phyloP scores from a whole-genome alignment of 37 sponge, comb jelly and placozoan genomes.

The Bolinopsis microptera region DNA sequence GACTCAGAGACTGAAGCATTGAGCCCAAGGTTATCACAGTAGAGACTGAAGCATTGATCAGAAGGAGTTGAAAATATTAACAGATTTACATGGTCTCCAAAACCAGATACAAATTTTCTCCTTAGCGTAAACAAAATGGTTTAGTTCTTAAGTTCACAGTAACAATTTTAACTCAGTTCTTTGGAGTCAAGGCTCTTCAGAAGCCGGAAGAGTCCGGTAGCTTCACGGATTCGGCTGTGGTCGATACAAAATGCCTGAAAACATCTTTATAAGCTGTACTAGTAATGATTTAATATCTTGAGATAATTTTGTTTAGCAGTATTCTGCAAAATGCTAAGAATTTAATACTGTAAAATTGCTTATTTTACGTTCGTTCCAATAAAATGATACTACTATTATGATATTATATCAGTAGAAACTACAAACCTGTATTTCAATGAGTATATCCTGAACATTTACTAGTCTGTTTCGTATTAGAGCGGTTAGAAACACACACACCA shows the following conservation, averaged over 20 bases:
- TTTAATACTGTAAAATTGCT: no score
- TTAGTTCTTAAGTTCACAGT: conserved; percentile 28
- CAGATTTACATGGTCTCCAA: background rate
- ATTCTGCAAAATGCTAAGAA: background rate
- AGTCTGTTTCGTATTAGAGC: conserved; percentile 89
- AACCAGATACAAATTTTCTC: background rate
- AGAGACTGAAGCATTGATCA: background rate
- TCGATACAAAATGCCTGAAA: conserved; percentile 63
- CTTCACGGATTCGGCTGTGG: conserved; percentile 53
- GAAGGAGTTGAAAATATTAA: conserved; percentile 28
- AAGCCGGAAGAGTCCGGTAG: conserved; percentile 51
- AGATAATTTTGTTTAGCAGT: background rate
- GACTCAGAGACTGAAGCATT: no score
- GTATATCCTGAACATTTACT: conserved; percentile 61
- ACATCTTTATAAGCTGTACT: background rate
- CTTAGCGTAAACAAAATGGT: background rate
- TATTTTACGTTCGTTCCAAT: background rate
- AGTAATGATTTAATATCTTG: background rate
- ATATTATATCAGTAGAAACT: no score
- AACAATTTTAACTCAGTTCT: conserved; percentile 3
- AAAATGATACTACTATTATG: no score
- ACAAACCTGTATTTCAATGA: conserved; percentile 66
- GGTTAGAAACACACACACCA: conserved; percentile 92
- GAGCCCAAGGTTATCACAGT: no score
- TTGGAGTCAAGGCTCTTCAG: conserved; percentile 54